Evolutionary conservation across 2,888 invertebrate species (phyloP).

Genomic region (Unio pictorum): DNA sequence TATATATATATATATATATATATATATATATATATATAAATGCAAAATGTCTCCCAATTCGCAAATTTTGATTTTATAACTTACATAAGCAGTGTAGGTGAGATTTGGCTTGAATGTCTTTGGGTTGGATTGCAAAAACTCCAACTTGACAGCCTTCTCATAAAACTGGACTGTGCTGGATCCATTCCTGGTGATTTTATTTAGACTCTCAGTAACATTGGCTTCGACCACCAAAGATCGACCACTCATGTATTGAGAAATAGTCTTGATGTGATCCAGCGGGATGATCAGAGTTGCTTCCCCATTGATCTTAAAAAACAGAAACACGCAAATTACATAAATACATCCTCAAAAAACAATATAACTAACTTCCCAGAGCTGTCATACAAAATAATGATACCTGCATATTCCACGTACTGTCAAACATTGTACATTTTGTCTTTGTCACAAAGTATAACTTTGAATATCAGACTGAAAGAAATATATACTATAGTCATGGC

Average conservation of each 20-base stretch:
- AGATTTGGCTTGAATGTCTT: constrained; percentile 91
- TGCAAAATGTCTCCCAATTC: too few species aligned
- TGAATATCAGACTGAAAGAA: too few species aligned
- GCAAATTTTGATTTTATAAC: constrained; percentile 44
- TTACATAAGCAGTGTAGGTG: constrained; percentile 86
- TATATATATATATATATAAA: too few species aligned
- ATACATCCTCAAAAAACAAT: too few species aligned
- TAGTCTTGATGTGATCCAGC: constrained; percentile 30
- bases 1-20: too few species aligned
- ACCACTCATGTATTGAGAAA: constrained; percentile 18
- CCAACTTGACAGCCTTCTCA: constrained; percentile 83
- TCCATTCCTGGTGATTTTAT: constrained; percentile 86
- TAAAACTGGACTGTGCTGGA: constrained; percentile 83
- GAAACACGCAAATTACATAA: background rate
- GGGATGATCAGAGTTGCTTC: constrained; percentile 46
- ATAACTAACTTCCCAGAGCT: too few species aligned
- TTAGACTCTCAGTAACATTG: constrained; percentile 90
- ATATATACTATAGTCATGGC: too few species aligned
- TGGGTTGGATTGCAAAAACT: constrained; percentile 82
- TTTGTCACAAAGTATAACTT: too few species aligned
- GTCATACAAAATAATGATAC: too few species aligned
- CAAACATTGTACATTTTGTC: too few species aligned
- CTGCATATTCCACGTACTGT: too few species aligned
- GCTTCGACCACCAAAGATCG: constrained; percentile 75
- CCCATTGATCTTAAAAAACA: constrained; percentile 42